Evolutionary conservation across 2,113 vertebrate genomes (phyloP).

Genomic region (Pteruthius melanotis): DNA sequence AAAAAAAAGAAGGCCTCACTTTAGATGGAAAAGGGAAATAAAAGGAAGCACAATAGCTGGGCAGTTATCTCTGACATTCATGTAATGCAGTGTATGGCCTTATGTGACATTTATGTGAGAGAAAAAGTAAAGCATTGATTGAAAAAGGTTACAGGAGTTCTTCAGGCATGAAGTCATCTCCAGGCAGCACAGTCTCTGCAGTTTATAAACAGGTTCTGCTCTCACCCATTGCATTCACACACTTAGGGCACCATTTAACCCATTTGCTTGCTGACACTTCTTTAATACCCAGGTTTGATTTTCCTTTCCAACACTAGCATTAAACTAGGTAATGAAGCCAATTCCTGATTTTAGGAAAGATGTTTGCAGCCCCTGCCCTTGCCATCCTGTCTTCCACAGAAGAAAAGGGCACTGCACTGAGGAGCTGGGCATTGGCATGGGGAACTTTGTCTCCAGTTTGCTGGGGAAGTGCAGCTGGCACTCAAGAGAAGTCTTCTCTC

Average conservation of each 20-base stretch:
- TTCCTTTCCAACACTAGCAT: not conserved
- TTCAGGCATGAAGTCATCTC: constrained; percentile 36
- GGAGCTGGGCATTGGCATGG: not conserved
- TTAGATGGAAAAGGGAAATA: not conserved
- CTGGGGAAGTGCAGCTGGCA: not conserved
- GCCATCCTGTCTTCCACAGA: not conserved
- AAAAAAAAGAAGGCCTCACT: not conserved
- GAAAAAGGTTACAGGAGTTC: constrained; percentile 33
- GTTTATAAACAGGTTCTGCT: constrained; percentile 4
- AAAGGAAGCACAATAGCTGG: not conserved
- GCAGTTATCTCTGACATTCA: constrained; percentile 7
- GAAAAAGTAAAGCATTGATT: not conserved
- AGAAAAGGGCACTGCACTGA: not conserved
- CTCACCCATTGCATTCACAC: not conserved
- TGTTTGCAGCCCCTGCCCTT: not conserved
- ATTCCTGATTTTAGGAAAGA: not conserved
- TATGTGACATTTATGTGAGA: not conserved
- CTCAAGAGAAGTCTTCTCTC: fast-evolving
- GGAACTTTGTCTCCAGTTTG: not conserved
- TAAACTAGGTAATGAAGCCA: not conserved
- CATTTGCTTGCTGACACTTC: not conserved
- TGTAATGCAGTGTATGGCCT: not conserved
- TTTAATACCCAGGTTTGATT: not conserved
- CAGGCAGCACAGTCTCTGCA: not conserved
- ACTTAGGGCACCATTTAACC: not conserved